phyloP scores from a whole-genome alignment of 1,140 invertebrate species.

The Tetramorium parvispinum region DNA sequence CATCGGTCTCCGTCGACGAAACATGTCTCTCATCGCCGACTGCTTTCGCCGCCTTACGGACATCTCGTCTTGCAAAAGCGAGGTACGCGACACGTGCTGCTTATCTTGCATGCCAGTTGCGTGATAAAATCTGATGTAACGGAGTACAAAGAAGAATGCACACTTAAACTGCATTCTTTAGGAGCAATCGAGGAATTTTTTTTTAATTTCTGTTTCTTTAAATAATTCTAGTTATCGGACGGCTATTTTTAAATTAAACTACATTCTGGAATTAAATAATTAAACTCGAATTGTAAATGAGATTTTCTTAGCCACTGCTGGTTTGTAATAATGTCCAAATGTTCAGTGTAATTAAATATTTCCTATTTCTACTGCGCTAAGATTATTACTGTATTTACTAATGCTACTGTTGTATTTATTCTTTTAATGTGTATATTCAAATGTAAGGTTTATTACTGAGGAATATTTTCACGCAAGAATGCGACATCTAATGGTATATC shows the following conservation, averaged over 20 bases:
- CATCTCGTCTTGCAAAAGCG: conserved; percentile 52
- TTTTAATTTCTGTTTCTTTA: background rate
- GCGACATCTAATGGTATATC: background rate
- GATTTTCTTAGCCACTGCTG: background rate
- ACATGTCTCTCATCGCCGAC: conserved; percentile 68
- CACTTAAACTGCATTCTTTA: background rate
- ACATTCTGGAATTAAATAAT: background rate
- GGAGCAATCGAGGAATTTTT: background rate
- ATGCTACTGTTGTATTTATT: background rate
- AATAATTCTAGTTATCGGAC: background rate
- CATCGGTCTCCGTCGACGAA: background rate
- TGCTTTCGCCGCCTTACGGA: conserved; percentile 70
- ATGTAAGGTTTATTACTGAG: background rate
- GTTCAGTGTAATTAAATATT: background rate
- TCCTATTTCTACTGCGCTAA: background rate
- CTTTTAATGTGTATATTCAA: background rate
- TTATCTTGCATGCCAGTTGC: background rate
- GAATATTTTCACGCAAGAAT: background rate
- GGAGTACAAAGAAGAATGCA: background rate
- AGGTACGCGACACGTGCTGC: conserved; percentile 59
- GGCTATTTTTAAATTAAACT: background rate
- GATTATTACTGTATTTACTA: background rate
- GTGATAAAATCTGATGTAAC: conserved; percentile 11
- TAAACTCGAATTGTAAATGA: background rate
- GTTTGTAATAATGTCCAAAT: background rate